These are phyloP conservation scores for Melopsittacus undulatus DNA, from an alignment of 2,797 vertebrate species.

Conservation along the genomic window DNA sequence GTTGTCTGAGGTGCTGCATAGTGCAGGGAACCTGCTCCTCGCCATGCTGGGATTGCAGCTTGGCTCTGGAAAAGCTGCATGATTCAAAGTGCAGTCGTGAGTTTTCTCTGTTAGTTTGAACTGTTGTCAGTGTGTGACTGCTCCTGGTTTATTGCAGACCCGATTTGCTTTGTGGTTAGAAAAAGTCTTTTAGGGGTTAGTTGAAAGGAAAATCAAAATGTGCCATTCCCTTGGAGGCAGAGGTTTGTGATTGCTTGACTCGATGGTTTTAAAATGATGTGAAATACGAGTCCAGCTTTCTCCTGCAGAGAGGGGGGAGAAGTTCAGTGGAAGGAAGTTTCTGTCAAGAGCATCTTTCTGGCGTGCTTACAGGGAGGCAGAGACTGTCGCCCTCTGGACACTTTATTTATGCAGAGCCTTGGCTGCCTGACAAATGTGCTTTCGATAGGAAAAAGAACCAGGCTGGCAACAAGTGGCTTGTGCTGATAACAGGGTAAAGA, in stretches of 20 bases:
- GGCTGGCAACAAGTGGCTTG: slow-evolving; percentile 24
- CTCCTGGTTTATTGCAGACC: neutral
- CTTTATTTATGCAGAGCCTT: slow-evolving; percentile 14
- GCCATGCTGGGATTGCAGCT: neutral
- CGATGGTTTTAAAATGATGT: neutral
- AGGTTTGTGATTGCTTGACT: neutral
- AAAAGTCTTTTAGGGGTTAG: neutral
- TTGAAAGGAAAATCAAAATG: neutral
- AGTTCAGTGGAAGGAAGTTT: slow-evolving; percentile 1
- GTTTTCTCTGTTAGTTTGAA: neutral
- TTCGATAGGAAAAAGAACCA: neutral
- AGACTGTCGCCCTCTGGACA: neutral
- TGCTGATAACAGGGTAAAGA: slow-evolving; percentile 31
- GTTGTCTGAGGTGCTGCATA: neutral
- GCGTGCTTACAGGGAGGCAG: neutral
- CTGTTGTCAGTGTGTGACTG: neutral
- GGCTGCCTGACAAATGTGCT: slow-evolving; percentile 23
- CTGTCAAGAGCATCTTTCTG: slow-evolving; percentile 9
- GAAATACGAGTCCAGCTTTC: neutral
- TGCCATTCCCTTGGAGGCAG: neutral
- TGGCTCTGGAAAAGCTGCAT: neutral
- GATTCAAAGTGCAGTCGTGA: neutral
- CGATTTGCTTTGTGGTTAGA: neutral
- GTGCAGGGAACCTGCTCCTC: neutral
- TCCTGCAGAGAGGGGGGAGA: neutral